Evolutionary conservation across 2,113 vertebrate species (phyloP).

Genomic region (Progne subis): DNA sequence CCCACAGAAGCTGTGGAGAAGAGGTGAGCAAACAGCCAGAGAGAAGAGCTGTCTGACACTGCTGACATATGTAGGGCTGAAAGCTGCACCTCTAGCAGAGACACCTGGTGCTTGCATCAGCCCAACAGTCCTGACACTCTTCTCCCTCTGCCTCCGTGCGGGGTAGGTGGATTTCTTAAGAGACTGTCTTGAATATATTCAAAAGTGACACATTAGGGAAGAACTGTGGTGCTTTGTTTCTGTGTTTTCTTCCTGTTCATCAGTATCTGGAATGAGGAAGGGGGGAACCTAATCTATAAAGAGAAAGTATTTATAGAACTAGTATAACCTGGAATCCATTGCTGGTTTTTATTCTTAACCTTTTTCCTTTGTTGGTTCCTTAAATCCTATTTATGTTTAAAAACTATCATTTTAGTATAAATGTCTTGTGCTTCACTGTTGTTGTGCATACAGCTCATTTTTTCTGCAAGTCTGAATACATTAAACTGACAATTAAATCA

Average conservation of each 20-base stretch:
- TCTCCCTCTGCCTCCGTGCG: neutral
- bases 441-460: neutral
- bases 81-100: neutral
- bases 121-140: neutral
- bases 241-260: neutral
- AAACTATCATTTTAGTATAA: neutral
- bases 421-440: neutral
- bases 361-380: neutral
- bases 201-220: neutral
- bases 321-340: neutral
- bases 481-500: neutral
- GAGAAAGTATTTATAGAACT: neutral
- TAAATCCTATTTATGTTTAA: neutral
- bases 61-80: neutral
- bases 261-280: neutral
- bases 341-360: neutral
- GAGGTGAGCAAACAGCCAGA: neutral
- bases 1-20: neutral
- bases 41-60: neutral
- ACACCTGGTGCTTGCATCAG: neutral
- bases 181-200: neutral
- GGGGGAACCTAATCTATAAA: neutral
- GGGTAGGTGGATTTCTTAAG: neutral
- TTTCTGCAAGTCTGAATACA: neutral
- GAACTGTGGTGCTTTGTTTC: neutral